Base-by-base conservation (phyloP, 2,888 invertebrate genomes). In the Encarsia formosa region DNA sequence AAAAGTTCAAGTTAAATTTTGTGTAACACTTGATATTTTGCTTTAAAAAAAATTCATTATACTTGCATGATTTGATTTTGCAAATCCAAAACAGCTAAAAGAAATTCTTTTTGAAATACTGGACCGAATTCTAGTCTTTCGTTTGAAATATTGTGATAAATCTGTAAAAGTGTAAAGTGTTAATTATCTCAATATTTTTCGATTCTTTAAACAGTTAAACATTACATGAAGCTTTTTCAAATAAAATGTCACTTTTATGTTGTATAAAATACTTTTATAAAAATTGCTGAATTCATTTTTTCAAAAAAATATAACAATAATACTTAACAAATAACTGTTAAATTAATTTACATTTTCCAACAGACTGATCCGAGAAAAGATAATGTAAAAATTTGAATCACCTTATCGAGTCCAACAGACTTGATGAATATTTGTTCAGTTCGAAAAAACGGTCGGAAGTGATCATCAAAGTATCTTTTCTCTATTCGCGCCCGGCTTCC, bases 401-500 rank as follows among this genome's bases (percentile, higher is more conserved):
- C 83, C 45, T 70, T 67, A 1, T 77, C 74, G 31, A 82, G 72
- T 2, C 79, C 79, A 1, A 77, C 74, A 0, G 88, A 76, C 66
- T 82, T 87, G 26, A 97, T 79, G 63, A 91, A 95, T 46, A 97
- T 76, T 76, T 96, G 96, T 66, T 93, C 86, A 2, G 90, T 87
- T 46, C 94, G 80, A 71, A 91, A 93, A 74, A 94, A 95, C 0
- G 93, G 93, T 8, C 84, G 84, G 70, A 98, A 98, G 64, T 87
- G 83, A 13, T 79, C 74, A 71, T 97, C 95, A 65, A 88, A 97
- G 69, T 87, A 94, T 56, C 90, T 82, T 68, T 93, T 88, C 66
- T 98, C 91, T 34, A 81, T 68, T 52, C 96, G 81, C 29, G 93
- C 87, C 54, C 82, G 78, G 62, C 93, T 93, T 22, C 78, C 74